Conservation (phyloP, 2,113 vertebrate species). For the Illadopsis cleaveri region DNA sequence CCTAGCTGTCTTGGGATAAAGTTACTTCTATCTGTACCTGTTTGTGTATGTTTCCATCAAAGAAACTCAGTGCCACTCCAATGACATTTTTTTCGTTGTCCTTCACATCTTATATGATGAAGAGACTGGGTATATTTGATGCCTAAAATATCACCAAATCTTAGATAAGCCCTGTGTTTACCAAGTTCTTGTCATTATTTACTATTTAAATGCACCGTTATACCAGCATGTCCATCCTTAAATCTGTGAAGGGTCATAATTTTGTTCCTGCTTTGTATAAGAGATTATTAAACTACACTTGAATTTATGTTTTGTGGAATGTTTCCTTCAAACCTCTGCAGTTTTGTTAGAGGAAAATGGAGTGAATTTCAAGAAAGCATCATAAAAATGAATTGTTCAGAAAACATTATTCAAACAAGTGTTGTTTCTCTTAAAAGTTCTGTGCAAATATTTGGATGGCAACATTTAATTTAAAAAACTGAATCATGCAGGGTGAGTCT, state of each 20-base stretch:
- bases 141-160: not conserved
- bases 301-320: not conserved
- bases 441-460: not conserved
- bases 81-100: not conserved
- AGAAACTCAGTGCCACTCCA: not conserved
- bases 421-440: not conserved
- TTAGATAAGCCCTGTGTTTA: not conserved
- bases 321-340: not conserved
- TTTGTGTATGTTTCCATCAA: not conserved
- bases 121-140: not conserved
- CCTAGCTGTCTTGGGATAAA: not conserved
- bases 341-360: not conserved
- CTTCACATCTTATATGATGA: not conserved
- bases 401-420: not conserved
- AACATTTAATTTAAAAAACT: constrained; percentile 1
- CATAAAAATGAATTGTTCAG: not conserved
- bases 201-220: not conserved
- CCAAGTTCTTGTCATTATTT: not conserved
- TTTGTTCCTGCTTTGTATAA: not conserved
- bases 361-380: not conserved
- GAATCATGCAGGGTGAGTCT: not conserved
- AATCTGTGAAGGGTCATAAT: not conserved
- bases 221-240: not conserved
- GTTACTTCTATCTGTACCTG: not conserved
- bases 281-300: not conserved